These are phyloP conservation scores for Stenolophus ochropezus DNA, from an alignment of 2,888 invertebrate species.

Conservation along the genomic window DNA sequence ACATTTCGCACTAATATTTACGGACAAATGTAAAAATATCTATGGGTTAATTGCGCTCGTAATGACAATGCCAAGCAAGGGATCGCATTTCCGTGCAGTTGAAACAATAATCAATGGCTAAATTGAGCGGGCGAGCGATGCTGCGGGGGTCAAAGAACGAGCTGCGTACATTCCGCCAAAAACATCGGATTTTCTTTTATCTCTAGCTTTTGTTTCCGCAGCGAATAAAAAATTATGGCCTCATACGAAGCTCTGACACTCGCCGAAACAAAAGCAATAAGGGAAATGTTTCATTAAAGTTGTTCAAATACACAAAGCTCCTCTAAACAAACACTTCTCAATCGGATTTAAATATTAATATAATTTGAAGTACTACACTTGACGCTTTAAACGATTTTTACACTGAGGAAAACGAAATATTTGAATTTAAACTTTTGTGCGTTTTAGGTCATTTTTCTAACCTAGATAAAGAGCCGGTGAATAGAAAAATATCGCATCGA, in stretches of 20 bases:
- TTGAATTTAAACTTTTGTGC: no score
- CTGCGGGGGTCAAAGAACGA: slow-evolving; percentile 30
- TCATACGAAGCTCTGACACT: neutral
- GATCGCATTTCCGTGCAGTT: slow-evolving; percentile 8
- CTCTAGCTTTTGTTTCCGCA: neutral
- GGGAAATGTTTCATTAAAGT: neutral
- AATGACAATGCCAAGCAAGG: neutral
- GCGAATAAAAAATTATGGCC: neutral
- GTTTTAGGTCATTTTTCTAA: no score
- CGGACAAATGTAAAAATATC: slow-evolving; percentile 2
- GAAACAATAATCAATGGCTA: slow-evolving; percentile 46
- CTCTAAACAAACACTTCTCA: neutral
- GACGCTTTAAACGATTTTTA: no score
- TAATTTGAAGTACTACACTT: no score
- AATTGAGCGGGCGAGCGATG: slow-evolving; percentile 38
- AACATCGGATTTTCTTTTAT: neutral
- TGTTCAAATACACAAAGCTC: neutral
- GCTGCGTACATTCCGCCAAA: slow-evolving; percentile 10
- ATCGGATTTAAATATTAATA: neutral
- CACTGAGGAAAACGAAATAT: no score
- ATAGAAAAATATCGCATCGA: no score
- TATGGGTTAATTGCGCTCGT: slow-evolving; percentile 5
- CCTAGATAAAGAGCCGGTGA: no score
- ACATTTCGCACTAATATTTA: slow-evolving; percentile 11
- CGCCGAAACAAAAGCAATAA: neutral